Conservation (phyloP, 2,113 vertebrate genomes). For the Oreotrochilus melanogaster region DNA sequence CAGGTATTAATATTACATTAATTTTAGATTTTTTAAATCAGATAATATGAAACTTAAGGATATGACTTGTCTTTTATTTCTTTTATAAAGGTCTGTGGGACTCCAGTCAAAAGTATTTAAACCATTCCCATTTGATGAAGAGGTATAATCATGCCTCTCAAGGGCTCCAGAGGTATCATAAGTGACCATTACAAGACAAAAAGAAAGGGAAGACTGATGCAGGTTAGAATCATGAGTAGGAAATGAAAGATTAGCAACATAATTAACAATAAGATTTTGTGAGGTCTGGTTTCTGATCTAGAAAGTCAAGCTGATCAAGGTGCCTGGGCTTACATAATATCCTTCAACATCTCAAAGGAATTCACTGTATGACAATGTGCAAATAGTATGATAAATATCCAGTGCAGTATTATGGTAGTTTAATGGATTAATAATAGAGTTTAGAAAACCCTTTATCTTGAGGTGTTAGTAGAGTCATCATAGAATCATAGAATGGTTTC, state of each 20-base stretch:
- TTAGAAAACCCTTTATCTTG: background rate
- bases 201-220: background rate
- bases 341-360: background rate
- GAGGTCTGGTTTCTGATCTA: background rate
- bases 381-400: background rate
- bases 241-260: background rate
- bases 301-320: background rate
- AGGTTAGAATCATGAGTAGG: background rate
- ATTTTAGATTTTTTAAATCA: background rate
- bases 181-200: background rate
- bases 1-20: slow-evolving; percentile 6
- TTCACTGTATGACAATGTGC: background rate
- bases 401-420: background rate
- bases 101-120: background rate
- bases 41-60: background rate
- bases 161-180: background rate
- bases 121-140: background rate
- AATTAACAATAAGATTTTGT: background rate
- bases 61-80: background rate
- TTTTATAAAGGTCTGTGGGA: background rate
- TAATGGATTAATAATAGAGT: background rate
- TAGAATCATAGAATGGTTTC: no score
- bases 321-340: background rate
- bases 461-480: background rate
- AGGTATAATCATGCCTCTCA: background rate